Base-by-base conservation (phyloP, 2,113 vertebrate species). In the Pelecanoides urinatrix region DNA sequence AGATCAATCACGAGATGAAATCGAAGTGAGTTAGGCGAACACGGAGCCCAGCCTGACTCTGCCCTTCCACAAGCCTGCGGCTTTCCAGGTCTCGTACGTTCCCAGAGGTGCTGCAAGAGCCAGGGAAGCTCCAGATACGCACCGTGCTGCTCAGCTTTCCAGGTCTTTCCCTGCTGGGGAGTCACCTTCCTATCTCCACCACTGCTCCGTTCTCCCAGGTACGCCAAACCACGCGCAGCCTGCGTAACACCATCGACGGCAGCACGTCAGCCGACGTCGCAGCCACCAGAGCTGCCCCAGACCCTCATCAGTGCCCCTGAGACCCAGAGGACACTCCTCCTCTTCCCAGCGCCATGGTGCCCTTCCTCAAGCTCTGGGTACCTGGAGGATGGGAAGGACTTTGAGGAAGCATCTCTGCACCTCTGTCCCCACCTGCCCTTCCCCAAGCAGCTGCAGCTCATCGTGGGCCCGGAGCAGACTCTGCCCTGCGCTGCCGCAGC, bases 1-100 rank as follows among this genome's bases (percentile, higher is more conserved):
- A 94, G 89, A 97, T 95, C 91, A 87, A 95, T 95, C 87, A 96
- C 34, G 65, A 95, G 79, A 91, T 36, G 52, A 92, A 96, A 94
- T 27, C 4, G 6, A 84, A 91, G 67, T 2, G 2, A 95, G 82
- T 22, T 59, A 92, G 44, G 71, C 16, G 32, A 97, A 78, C 84
- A 96, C 3, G 6, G 79, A 97, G 66, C 38, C 49, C 52, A 67
- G 65, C 10, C 61, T 82, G 77, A 47, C 59, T 93, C 32, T 62
- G 67, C 16, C 55, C 59, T 84, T 88, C 74, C 66, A n/a, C 66
- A 73, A 61, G 61, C 36, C 56, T 34, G n/a, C 4, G 2, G 88
- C 44, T 75, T 59, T 56, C 72, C 47, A 47, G 56, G 74, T 87
- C 40, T 63, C 5, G 0, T n/a, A 50, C 2, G 1, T 38, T 80